These are phyloP conservation scores for Dinoponera quadriceps DNA, from an alignment of 1,140 invertebrate genomes.

Conservation along the genomic window DNA sequence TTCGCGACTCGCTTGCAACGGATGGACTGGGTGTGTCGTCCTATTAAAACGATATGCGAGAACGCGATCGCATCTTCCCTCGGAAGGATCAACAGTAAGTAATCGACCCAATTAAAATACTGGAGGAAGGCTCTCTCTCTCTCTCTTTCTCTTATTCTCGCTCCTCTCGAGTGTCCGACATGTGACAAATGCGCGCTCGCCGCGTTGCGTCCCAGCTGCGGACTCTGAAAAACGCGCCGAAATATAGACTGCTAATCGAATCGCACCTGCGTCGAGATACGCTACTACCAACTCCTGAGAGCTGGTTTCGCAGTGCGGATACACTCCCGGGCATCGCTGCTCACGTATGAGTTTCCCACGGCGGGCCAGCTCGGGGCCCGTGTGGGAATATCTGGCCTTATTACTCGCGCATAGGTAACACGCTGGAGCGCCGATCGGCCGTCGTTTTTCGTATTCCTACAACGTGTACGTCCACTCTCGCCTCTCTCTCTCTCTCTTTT, in stretches of 20 bases:
- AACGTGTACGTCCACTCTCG: constrained; percentile 60
- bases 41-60: constrained; percentile 39
- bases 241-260: constrained; percentile 59
- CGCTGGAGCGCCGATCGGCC: constrained; percentile 63
- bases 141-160: neutral
- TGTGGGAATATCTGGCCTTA: constrained; percentile 84
- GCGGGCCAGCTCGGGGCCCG: constrained; percentile 74
- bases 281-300: constrained; percentile 41
- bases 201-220: constrained; percentile 56
- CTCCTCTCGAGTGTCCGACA: constrained; percentile 10
- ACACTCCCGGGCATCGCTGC: constrained; percentile 47
- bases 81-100: constrained; percentile 66
- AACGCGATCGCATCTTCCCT: constrained; percentile 33
- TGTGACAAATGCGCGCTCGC: constrained; percentile 56
- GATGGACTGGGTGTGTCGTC: neutral
- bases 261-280: constrained; percentile 66
- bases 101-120: constrained; percentile 65
- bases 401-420: constrained; percentile 82
- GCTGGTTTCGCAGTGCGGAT: constrained; percentile 31
- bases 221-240: constrained; percentile 56
- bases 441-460: constrained; percentile 83
- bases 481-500: constrained; percentile 36
- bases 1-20: neutral
- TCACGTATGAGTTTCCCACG: constrained; percentile 86
- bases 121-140: neutral